Base-by-base conservation (phyloP, 2,113 vertebrate species). In the Upupa epops region DNA sequence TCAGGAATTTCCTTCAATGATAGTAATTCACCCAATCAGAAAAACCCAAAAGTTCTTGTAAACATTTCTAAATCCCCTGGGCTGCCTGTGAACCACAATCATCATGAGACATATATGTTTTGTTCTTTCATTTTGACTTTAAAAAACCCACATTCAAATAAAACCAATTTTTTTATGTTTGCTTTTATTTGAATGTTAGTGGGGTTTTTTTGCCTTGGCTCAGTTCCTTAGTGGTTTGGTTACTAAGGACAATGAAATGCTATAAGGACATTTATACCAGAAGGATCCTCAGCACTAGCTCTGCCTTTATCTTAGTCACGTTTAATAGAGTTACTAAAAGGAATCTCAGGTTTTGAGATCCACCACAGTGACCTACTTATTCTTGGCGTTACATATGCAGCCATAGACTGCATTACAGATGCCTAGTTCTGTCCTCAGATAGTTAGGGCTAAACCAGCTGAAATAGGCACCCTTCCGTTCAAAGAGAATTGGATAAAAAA, bases 181-280 rank as follows among this genome's bases (percentile, higher is more conserved):
- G 40, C 40, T 42, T 42, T 42, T 42, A 42, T 42, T 42, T 42
- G 11, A 42, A 42, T 15, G 15, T 15, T 42, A 15, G 40, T 16
- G 14, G 49, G 64, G 60, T 74, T 77, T 86, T 86, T 69, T 83
- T 94, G 64, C 83, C 49, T 56, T 88, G 83, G 76, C 26, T 86
- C 40, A 24, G 14, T 80, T 58, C 70, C 70, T 59, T 63, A 58
- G 86, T 86, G 90, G 69, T 88, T 89, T 86, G 45, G 79, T 92
- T 96, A 79, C 72, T 81, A 91, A 88, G 56, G 91, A 91, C 48
- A 90, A 86, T 64, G 45, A 89, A 79, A 86, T 64, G 52, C 11
- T 48, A 71, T 74, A 89, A 88, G 56, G 64, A n/a, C 72, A 90
- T 64, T 88, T 86, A 46, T 71, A 92, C 60, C 83, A 81, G 54